Evolutionary conservation across 2,888 invertebrate species (phyloP).

Genomic region (Capitulum mitella): DNA sequence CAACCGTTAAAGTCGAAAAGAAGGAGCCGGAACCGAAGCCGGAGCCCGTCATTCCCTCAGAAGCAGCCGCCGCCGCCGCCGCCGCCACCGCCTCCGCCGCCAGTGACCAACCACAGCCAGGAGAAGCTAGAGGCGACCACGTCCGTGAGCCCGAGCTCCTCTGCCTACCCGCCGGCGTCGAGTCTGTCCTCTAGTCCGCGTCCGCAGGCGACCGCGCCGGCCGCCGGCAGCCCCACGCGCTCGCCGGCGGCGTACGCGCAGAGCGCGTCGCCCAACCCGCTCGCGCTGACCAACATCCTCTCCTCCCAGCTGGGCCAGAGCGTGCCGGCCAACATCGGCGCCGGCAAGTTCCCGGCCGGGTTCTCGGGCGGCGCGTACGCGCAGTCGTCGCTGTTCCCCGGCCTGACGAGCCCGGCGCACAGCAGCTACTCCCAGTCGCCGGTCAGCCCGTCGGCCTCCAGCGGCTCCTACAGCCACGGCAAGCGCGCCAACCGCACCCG

Average conservation of each 20-base stretch:
- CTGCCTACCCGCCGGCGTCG: too few species aligned
- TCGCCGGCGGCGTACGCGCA: too few species aligned
- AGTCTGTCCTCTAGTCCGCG: not conserved
- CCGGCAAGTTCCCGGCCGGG: constrained; percentile 51
- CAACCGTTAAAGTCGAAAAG: constrained; percentile 38
- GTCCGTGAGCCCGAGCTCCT: too few species aligned
- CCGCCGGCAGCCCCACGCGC: too few species aligned
- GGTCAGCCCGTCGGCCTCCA: constrained; percentile 47
- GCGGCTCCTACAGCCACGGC: constrained; percentile 49
- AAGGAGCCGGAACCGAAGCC: too few species aligned
- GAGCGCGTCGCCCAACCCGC: not conserved
- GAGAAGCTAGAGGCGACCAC: too few species aligned
- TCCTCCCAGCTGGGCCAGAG: not conserved
- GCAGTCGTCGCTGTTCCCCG: constrained; percentile 46
- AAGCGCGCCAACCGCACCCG: constrained; percentile 97
- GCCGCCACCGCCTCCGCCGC: constrained; percentile 47
- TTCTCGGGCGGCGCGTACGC: constrained; percentile 39
- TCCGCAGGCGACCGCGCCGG: constrained; percentile 44
- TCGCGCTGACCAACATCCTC: not conserved
- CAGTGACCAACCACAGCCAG: constrained; percentile 38
- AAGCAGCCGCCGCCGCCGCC: constrained; percentile 32
- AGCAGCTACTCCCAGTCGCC: constrained; percentile 31
- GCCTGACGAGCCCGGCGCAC: constrained; percentile 50
- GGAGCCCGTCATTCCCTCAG: too few species aligned
- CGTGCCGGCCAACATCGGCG: not conserved